phyloP scores from a whole-genome alignment of 2,113 vertebrate genomes.

The Rhombomys opimus region DNA sequence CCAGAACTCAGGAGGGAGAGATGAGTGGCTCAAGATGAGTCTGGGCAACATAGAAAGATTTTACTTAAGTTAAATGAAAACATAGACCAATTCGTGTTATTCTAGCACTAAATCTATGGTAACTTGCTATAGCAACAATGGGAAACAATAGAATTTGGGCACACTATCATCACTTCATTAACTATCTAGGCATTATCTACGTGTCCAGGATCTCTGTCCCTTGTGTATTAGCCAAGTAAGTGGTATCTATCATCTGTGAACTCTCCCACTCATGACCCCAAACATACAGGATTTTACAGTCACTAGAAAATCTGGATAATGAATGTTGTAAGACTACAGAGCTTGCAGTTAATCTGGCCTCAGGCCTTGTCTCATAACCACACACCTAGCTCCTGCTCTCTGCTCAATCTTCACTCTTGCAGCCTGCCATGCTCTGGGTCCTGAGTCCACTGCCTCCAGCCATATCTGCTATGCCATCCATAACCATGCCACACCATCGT shows the following conservation, averaged over 20 bases:
- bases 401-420: background rate
- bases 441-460: background rate
- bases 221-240: background rate
- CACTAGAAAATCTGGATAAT: background rate
- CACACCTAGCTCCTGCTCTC: background rate
- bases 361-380: background rate
- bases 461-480: background rate
- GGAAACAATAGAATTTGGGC: constrained; percentile 4
- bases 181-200: background rate
- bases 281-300: background rate
- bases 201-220: background rate
- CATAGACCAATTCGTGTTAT: background rate
- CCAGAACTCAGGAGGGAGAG: background rate
- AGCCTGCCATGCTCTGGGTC: background rate
- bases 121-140: background rate
- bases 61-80: background rate
- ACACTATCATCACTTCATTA: background rate
- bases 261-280: background rate
- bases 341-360: background rate
- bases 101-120: background rate
- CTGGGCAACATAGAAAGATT: background rate
- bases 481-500: background rate
- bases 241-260: background rate
- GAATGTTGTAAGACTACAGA: background rate
- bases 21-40: background rate